Base-by-base conservation (phyloP, 2,888 invertebrate species). In the Oxyscelio sp. region DNA sequence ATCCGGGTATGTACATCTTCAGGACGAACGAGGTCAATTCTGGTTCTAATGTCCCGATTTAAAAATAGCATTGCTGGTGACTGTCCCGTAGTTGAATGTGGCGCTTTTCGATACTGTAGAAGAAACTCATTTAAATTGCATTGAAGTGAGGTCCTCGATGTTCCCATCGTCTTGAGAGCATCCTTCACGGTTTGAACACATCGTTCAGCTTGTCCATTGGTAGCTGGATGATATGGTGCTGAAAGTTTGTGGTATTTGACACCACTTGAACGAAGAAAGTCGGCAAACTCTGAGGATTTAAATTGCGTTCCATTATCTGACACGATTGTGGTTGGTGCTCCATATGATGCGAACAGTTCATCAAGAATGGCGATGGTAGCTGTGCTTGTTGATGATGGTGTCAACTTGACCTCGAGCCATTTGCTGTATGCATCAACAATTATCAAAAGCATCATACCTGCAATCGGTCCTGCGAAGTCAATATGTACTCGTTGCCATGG, bases 31-130 rank as follows among this genome's bases (percentile, higher is more conserved):
- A 88, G 65, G 71, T 88, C 86, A 2, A 89, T 34, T 17, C 83
- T 50, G 11, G 85, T 81, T 24, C 87, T 52, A 31, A 88, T 56
- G 21, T 86, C 56, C 24, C 87, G 73, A 5, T 85, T 83, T n/a
- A 87, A 83, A 19, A 89, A 80, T n/a, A 89, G 63, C 48, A 83
- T 52, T 24, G 88, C 79, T 19, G 88, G 90, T 13, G 85, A 45
- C 38, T 68, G 59, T 21, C 85, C 82, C 5, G 89, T 88, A 8
- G 83, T 79, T 1, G 65, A 38, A 48, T 87, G 83, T 54, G 78
- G 43, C 59, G 75, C 56, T 24, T 54, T 74, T 22, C 81, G 4
- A 56, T 83, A 77, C 8, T 79, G 58, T 4, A 56, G 21, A 11
- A 83, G 19, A 40, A 75, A 79, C 11, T 56, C 4, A 48, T 65